Percentiles rank a stretch among this genome's conserved stretches.
These are phyloP conservation scores for Urocyon cinereoargenteus DNA, from an alignment of 2,797 vertebrate genomes.

Conservation along the genomic window DNA sequence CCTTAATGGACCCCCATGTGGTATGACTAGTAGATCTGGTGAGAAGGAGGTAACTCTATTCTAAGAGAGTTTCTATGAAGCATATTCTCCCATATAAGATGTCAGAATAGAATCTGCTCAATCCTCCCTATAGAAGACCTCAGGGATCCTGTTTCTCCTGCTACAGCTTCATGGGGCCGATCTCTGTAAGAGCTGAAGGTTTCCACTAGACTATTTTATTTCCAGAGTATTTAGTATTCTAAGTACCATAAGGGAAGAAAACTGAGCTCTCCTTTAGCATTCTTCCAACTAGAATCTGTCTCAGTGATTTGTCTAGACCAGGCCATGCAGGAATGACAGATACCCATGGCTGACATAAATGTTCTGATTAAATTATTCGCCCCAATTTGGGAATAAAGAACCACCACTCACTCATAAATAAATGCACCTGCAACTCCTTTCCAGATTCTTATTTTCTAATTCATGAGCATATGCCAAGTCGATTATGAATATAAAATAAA, in stretches of 20 bases:
- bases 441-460: neutral
- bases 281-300: neutral
- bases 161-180: neutral
- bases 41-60: neutral
- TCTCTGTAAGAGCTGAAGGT: neutral
- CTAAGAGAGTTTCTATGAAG: neutral
- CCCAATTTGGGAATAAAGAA: neutral
- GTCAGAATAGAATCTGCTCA: neutral
- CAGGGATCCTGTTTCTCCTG: neutral
- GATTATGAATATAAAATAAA: slow-evolving; percentile 40
- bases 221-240: neutral
- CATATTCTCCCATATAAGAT: neutral
- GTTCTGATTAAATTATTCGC: neutral
- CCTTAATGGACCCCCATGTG: neutral
- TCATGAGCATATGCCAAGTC: neutral
- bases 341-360: neutral
- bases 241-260: neutral
- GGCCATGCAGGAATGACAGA: neutral
- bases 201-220: neutral
- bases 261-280: neutral
- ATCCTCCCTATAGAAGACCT: neutral
- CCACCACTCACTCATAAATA: neutral
- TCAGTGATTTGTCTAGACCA: neutral
- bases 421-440: slow-evolving; percentile 23
- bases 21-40: neutral